These are phyloP conservation scores for Eubucco bourcierii DNA, from an alignment of 2,113 vertebrate species.

Conservation along the genomic window DNA sequence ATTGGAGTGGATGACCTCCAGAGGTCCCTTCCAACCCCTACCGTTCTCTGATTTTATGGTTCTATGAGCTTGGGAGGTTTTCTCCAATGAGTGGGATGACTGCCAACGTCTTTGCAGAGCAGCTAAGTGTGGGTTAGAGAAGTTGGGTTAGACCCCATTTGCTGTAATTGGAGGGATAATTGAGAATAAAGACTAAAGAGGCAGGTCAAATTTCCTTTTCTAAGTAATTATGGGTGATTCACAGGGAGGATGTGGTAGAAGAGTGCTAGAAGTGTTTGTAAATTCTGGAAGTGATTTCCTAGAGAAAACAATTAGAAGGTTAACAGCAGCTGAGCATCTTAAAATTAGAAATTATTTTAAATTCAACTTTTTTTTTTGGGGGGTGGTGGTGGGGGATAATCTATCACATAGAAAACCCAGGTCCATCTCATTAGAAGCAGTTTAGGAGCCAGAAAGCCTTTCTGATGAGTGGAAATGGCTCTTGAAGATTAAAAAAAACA, in stretches of 20 bases:
- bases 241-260: neutral
- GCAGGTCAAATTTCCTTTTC: neutral
- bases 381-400: neutral
- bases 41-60: neutral
- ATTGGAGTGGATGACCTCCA: too few relatives aligned
- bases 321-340: neutral
- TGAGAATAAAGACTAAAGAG: neutral
- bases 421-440: neutral
- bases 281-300: neutral
- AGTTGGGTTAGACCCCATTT: neutral
- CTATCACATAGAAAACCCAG: neutral
- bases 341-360: slow-evolving; percentile 26
- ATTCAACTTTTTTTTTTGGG: neutral
- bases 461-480: neutral
- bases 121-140: neutral
- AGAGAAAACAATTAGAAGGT: neutral
- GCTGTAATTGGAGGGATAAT: neutral
- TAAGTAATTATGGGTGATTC: neutral
- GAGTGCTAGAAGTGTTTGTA: neutral
- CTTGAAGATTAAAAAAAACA: neutral
- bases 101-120: neutral
- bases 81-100: fast-evolving
- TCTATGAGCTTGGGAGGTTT: neutral
- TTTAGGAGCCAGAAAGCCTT: neutral
- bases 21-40: too few relatives aligned